phyloP scores from a whole-genome alignment of 2,113 vertebrate genomes.

The Panurus biarmicus region DNA sequence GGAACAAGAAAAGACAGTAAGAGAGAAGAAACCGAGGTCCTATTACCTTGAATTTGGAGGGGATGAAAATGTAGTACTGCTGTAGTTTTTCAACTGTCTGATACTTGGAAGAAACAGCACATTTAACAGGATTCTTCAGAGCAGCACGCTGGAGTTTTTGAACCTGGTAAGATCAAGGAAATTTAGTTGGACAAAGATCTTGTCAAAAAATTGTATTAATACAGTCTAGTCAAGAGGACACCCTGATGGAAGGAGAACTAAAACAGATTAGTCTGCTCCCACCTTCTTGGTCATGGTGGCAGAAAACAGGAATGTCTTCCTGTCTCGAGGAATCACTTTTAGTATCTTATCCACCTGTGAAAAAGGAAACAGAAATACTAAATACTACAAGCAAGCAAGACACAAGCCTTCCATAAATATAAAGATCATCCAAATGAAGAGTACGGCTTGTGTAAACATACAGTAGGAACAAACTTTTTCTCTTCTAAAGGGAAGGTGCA shows the following conservation, averaged over 20 bases:
- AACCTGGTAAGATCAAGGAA: slow-evolving; percentile 73
- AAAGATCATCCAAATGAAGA: neutral
- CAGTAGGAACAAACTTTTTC: neutral
- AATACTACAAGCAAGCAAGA: neutral
- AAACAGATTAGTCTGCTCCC: neutral
- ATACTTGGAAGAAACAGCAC: slow-evolving; percentile 93
- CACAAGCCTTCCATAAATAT: neutral
- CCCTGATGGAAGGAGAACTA: neutral
- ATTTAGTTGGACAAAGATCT: neutral
- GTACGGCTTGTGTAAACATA: neutral
- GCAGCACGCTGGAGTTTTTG: slow-evolving; percentile 96
- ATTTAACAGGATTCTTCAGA: slow-evolving; percentile 92
- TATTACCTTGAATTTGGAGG: slow-evolving; percentile 93
- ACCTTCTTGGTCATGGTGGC: slow-evolving; percentile 99
- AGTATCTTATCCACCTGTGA: slow-evolving; percentile 94
- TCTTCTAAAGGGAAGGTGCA: neutral
- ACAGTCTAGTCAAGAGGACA: neutral
- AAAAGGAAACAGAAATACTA: neutral
- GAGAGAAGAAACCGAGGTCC: neutral
- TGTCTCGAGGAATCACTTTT: slow-evolving; percentile 94
- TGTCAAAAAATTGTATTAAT: neutral
- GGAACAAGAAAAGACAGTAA: neutral
- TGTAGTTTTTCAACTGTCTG: slow-evolving; percentile 95
- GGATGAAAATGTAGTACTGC: slow-evolving; percentile 96
- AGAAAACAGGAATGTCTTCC: slow-evolving; percentile 92